Base-by-base conservation (phyloP, 2,113 vertebrate species). In the Semnornis frantzii region DNA sequence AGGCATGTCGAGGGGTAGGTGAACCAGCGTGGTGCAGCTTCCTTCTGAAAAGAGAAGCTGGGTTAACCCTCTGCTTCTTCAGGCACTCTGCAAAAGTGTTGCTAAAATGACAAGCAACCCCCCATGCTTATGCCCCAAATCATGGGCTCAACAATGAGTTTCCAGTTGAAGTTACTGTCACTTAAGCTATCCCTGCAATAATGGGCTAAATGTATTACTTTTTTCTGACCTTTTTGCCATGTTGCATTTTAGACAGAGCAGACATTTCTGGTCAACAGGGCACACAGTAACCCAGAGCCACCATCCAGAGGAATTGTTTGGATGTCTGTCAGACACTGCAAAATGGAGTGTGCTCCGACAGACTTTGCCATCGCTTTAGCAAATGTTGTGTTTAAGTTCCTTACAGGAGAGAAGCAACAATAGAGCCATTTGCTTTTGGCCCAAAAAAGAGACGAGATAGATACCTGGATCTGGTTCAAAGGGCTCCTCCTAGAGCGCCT, bases 1-100 rank as follows among this genome's bases (percentile, higher is more conserved):
- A 8, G 14, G 25, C 8, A 3, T 2, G 6, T 15, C 0, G 0
- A 69, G 34, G 74, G 59, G 30, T 2, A 6, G 15, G 48, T 2
- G 8, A 76, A 66, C 4, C 23, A 17, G 25, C 8, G 39, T 9
- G 13, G 20, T 68, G 69, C 52, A 28, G 39, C 8, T 11, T 2
- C 28, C 54, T 55, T 30, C 25, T 14, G n/a, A 85, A 83, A 85
- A 74, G 28, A 0, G 2, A 34, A 54, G 21, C 44, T 44, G 17
- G 28, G 23, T 87, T 93, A 95, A 85, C 68, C 63, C 66, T 66
- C 63, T 34, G 28, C 31, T 65, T 85, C 57, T 62, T 31, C 46
- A 31, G 25, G 57, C 37, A 23, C 2, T 0, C 60, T 64, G 60
- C 37, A 64, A 77, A 57, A 55, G 4, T 13, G 19, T 10, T 2